Evolutionary conservation across 2,797 vertebrate genomes (phyloP).

Genomic region (Rhyacichthys aspro): DNA sequence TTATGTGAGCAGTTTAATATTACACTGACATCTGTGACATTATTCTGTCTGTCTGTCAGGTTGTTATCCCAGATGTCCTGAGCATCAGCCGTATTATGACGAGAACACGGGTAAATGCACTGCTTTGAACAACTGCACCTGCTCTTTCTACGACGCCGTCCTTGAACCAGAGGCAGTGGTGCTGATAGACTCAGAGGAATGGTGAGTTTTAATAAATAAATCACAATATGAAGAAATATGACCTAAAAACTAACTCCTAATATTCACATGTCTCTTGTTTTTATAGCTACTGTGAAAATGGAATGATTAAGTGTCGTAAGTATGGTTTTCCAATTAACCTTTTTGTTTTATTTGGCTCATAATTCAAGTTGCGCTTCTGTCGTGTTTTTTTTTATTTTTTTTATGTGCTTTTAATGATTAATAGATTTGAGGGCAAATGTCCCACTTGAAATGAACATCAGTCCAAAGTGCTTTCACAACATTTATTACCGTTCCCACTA

Average conservation of each 20-base stretch:
- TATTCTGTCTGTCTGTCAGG: slow-evolving; percentile 68
- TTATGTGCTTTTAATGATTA: neutral
- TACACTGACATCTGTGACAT: neutral
- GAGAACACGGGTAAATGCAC: slow-evolving; percentile 83
- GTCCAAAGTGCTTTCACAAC: too few species aligned
- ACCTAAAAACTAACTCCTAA: neutral
- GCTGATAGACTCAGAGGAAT: slow-evolving; percentile 23
- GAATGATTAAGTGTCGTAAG: slow-evolving; percentile 61
- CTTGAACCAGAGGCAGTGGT: slow-evolving; percentile 46
- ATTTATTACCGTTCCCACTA: too few species aligned
- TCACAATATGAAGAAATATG: neutral
- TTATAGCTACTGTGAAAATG: slow-evolving; percentile 61
- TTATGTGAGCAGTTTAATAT: neutral
- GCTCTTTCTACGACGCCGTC: slow-evolving; percentile 75
- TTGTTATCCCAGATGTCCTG: slow-evolving; percentile 85
- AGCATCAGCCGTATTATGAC: slow-evolving; percentile 80
- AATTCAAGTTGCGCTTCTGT: too few species aligned
- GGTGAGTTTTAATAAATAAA: slow-evolving; percentile 56
- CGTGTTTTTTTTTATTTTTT: neutral
- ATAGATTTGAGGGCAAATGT: too few species aligned
- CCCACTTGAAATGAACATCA: too few species aligned
- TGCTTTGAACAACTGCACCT: slow-evolving; percentile 76
- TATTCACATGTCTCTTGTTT: slow-evolving; percentile 11
- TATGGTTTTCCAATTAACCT: neutral
- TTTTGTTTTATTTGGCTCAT: neutral